Base-by-base conservation (phyloP, 1,140 invertebrate species). In the Bombus superbus region DNA sequence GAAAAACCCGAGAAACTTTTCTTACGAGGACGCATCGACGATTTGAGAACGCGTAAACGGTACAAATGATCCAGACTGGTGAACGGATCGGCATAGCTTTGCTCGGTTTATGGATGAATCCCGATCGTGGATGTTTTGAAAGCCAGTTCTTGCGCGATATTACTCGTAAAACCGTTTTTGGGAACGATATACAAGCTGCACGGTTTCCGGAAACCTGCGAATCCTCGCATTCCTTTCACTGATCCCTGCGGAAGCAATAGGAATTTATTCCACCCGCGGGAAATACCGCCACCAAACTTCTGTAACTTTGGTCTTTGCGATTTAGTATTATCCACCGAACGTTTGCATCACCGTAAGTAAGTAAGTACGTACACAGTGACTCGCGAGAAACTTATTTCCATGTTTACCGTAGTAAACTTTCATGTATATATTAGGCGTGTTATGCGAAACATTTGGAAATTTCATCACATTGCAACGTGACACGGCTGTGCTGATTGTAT, bases 71-170 rank as follows among this genome's bases (percentile, higher is more conserved):
- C 22, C 11, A 35, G 32, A 32, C 1, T 38, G 18, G n/a, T 1
- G 18, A 66, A 42, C 28, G 62, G 42, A 79, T 66, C 62, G 68
- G 11, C n/a, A 32, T 15, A 44, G 77, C 42, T 79, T 68, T 66
- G 77, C 40, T 66, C 59, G 77, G 59, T 68, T 79, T 47, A 68
- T 18, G 2, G n/a, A 11, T 1, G n/a, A 79, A 79, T 79, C 76
- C 42, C n/a, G 25, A 28, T 42, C 15, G 28, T 22, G 32, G 62
- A 79, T 79, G 77, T 66, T 66, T 68, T 18, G 38, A 62, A 66
- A 68, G 62, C 40, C 38, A 25, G 38, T 79, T 79, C 62, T 68
- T 68, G 25, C 40, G 4, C 57, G 38, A 44, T 64, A 78, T 64
- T 11, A 59, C 59, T 47, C 25, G 77, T n/a, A 25, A 64, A 79